A percentile compares a stretch with the other conserved stretches of the same genome.
Conservation (phyloP, 2,113 vertebrate species). For the Hippocampus abdominalis region DNA sequence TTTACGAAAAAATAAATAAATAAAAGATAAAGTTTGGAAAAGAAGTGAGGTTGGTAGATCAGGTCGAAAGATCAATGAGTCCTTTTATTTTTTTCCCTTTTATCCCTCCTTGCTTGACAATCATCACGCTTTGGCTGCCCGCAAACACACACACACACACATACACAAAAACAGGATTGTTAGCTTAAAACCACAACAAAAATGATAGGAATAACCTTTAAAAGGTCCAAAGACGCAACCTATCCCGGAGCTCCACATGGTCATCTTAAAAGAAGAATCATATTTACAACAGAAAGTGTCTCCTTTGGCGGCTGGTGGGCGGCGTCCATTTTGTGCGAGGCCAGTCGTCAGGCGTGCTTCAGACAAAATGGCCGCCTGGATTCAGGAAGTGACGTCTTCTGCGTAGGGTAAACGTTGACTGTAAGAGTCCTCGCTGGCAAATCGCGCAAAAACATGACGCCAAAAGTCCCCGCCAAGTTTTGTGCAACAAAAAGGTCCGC, state of each 20-base stretch:
- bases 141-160: background rate
- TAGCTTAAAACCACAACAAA: background rate
- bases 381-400: background rate
- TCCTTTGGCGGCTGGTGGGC: background rate
- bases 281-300: background rate
- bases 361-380: background rate
- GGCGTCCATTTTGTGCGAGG: background rate
- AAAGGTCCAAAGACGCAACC: background rate
- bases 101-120: background rate
- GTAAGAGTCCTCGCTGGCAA: background rate
- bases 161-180: background rate
- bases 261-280: background rate
- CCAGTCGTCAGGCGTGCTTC: background rate
- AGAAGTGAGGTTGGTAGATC: background rate
- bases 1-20: background rate
- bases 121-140: background rate
- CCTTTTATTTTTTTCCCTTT: background rate
- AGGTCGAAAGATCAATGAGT: background rate
- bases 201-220: background rate
- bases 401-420: background rate
- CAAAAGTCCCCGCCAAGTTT: slow-evolving; percentile 16
- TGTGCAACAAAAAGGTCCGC: slow-evolving; percentile 45
- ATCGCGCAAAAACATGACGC: background rate
- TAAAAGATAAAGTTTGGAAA: background rate
- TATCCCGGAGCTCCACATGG: background rate